Percentiles rank a stretch among this genome's conserved stretches.
Evolutionary conservation across 2,888 invertebrate species (phyloP).

Genomic region (Entomobrya multifasciata): DNA sequence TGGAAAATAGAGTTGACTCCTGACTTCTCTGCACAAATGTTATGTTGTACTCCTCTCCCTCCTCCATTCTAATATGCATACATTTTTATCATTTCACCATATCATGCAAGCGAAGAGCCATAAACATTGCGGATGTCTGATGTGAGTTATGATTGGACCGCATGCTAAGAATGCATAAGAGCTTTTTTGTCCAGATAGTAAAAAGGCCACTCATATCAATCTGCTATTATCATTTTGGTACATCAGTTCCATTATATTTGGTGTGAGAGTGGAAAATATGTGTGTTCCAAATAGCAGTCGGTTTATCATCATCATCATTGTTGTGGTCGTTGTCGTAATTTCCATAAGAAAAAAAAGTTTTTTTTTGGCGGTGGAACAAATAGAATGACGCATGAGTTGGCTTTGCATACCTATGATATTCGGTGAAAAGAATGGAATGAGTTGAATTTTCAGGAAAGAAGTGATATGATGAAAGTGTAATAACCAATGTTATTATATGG

Average conservation of each 20-base stretch:
- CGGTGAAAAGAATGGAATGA: slow-evolving; percentile 50
- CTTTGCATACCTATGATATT: slow-evolving; percentile 50
- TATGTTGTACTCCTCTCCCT: slow-evolving; percentile 7
- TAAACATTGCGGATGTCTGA: slow-evolving; percentile 70
- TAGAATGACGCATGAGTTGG: slow-evolving; percentile 46
- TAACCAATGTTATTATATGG: slow-evolving; percentile 55
- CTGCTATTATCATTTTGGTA: slow-evolving; percentile 69
- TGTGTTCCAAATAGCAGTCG: slow-evolving; percentile 57
- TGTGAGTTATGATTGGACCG: slow-evolving; percentile 67
- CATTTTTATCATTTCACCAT: slow-evolving; percentile 44
- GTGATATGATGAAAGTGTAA: slow-evolving; percentile 62
- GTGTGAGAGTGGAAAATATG: slow-evolving; percentile 51
- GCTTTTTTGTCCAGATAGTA: slow-evolving; percentile 38
- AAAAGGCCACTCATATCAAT: slow-evolving; percentile 67
- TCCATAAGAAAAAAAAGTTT: not conserved
- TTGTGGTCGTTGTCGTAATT: not conserved
- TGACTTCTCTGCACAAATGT: slow-evolving; percentile 34
- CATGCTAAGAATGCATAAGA: slow-evolving; percentile 68
- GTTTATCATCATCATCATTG: slow-evolving; percentile 4
- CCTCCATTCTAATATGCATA: slow-evolving; percentile 33
- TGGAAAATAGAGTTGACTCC: slow-evolving; percentile 39
- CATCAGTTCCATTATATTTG: slow-evolving; percentile 67
- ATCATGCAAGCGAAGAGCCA: slow-evolving; percentile 66
- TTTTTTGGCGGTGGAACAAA: slow-evolving; percentile 5
- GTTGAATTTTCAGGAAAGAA: slow-evolving; percentile 62